phyloP scores from a whole-genome alignment of 2,113 vertebrate genomes.

The Chunga burmeisteri region DNA sequence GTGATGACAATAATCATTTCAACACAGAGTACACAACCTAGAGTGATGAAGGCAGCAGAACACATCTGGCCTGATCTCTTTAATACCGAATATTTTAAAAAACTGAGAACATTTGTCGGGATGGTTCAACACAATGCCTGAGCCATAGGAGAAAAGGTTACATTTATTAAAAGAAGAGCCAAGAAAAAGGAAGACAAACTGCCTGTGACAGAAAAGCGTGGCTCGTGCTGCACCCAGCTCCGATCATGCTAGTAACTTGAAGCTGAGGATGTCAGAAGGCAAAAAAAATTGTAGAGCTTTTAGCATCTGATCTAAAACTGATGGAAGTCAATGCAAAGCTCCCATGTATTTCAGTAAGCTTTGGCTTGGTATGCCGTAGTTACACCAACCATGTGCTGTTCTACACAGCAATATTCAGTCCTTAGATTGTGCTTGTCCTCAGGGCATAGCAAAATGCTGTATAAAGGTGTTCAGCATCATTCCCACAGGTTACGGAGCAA shows the following conservation, averaged over 20 bases:
- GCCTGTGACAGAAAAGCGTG: neutral
- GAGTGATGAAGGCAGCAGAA: constrained; percentile 49
- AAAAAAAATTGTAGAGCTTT: neutral
- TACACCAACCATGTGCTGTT: neutral
- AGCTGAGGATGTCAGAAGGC: neutral
- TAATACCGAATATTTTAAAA: constrained; percentile 58
- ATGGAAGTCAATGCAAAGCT: neutral
- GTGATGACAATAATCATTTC: constrained; percentile 49
- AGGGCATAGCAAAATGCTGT: neutral
- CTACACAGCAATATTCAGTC: neutral
- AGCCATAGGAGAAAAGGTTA: neutral
- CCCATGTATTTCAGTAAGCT: neutral
- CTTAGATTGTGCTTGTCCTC: neutral
- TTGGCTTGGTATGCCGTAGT: neutral
- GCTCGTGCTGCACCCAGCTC: neutral
- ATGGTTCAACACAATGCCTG: neutral
- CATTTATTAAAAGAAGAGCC: constrained; percentile 34
- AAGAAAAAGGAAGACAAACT: constrained; percentile 6
- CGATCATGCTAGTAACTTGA: neutral
- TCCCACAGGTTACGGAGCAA: accelerated
- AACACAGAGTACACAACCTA: constrained; percentile 51
- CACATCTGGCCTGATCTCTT: constrained; percentile 57
- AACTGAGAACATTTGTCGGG: constrained; percentile 24
- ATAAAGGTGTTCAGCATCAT: neutral
- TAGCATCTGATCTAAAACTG: neutral